A percentile compares a stretch with the other conserved stretches of the same genome.
Conservation (phyloP, 2,113 vertebrate species). For the Raja brachyura region DNA sequence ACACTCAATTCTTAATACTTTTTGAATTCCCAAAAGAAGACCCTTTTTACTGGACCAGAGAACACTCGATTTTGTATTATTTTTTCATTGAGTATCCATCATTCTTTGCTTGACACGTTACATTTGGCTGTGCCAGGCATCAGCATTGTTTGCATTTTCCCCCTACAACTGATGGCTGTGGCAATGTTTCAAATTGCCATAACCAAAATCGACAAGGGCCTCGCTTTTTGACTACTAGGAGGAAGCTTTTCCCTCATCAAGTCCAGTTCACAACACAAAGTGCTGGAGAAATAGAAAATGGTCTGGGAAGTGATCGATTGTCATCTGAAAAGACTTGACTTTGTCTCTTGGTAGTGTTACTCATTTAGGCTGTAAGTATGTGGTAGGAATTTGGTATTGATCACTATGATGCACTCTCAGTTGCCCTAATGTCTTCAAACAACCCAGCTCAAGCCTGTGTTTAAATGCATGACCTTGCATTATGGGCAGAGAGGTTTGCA, state of each 20-base stretch:
- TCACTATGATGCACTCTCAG: conserved; percentile 28
- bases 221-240: not conserved
- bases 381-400: conserved; percentile 35
- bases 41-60: conserved; percentile 36
- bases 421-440: conserved; percentile 24
- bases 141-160: not conserved
- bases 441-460: conserved; percentile 10
- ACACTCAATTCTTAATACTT: conserved; percentile 34
- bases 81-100: conserved; percentile 6
- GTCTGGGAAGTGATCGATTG: not conserved
- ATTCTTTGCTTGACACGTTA: conserved; percentile 26
- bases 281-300: conserved; percentile 9
- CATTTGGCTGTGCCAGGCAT: conserved; percentile 10
- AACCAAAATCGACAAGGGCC: conserved; percentile 28
- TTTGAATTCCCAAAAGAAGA: conserved; percentile 36
- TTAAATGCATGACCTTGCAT: not conserved
- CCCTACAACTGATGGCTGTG: not conserved
- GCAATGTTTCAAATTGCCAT: not conserved
- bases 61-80: conserved; percentile 4
- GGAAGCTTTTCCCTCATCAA: conserved; percentile 19
- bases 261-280: conserved; percentile 1
- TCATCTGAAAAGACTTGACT: conserved; percentile 33
- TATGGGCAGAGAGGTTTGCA: not conserved
- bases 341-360: conserved; percentile 38
- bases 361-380: conserved; percentile 34